phyloP scores from a whole-genome alignment of 2,888 invertebrate species.

The Scaptomyza flava region DNA sequence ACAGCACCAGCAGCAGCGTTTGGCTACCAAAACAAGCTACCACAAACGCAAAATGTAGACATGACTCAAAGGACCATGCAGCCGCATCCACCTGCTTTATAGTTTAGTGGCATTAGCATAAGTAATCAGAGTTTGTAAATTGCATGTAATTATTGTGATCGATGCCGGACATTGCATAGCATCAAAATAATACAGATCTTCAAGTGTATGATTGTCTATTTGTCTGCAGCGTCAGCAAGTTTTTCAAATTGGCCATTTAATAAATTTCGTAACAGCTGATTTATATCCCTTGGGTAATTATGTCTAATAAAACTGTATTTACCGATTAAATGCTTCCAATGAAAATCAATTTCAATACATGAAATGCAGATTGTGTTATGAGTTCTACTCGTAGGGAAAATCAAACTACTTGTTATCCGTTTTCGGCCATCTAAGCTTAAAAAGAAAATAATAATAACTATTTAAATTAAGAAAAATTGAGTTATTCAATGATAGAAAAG shows the following conservation, averaged over 20 bases:
- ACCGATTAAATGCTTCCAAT: neutral
- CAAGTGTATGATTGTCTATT: neutral
- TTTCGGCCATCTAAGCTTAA: too few relatives aligned
- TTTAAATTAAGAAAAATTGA: too few relatives aligned
- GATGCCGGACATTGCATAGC: conserved; percentile 14
- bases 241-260: conserved; percentile 12
- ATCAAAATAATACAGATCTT: conserved; percentile 18
- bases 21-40: conserved; percentile 56
- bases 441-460: too few relatives aligned
- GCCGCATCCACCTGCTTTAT: conserved; percentile 37
- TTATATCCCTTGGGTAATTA: conserved; percentile 5
- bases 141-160: conserved; percentile 52
- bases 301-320: neutral
- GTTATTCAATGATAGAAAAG: neutral
- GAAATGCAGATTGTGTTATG: too few relatives aligned
- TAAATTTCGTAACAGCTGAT: conserved; percentile 15
- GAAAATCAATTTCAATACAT: too few relatives aligned
- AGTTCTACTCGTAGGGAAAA: too few relatives aligned
- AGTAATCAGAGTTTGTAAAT: conserved; percentile 60
- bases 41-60: conserved; percentile 27
- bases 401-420: too few relatives aligned
- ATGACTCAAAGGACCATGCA: conserved; percentile 22
- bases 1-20: conserved; percentile 14
- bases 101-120: conserved; percentile 52
- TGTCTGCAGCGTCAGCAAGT: conserved; percentile 3